phyloP scores from a whole-genome alignment of 2,113 vertebrate genomes.

The Aldabrachelys gigantea region DNA sequence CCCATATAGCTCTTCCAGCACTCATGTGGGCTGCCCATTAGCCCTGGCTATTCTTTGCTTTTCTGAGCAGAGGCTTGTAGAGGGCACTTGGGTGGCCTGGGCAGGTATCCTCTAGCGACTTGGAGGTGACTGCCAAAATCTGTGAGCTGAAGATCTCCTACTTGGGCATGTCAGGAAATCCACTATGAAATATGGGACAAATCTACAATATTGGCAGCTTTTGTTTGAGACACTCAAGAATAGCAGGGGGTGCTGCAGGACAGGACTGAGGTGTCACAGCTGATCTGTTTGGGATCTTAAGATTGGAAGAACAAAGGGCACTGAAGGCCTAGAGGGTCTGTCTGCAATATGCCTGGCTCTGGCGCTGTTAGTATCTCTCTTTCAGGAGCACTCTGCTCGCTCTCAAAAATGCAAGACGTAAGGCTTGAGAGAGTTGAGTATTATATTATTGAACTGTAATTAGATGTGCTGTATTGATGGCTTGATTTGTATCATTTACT shows the following conservation, averaged over 20 bases:
- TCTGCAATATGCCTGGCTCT: not conserved
- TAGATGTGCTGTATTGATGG: not conserved
- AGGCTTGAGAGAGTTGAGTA: not conserved
- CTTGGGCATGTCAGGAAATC: not conserved
- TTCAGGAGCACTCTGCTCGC: fast-evolving
- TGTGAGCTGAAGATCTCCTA: not conserved
- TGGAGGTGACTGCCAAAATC: not conserved
- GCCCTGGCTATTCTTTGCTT: not conserved
- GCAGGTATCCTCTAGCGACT: not conserved
- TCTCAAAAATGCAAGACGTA: not conserved
- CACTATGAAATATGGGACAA: not conserved
- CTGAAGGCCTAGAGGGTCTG: not conserved
- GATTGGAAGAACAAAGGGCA: not conserved
- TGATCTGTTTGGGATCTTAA: not conserved
- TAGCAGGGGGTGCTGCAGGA: not conserved
- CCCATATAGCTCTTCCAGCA: not conserved
- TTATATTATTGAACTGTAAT: not conserved
- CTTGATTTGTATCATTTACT: constrained; percentile 7
- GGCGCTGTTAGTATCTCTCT: not conserved
- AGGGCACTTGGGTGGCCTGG: not conserved
- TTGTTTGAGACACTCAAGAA: not conserved
- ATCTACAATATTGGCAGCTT: not conserved
- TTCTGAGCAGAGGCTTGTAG: not conserved
- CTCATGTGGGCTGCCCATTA: not conserved
- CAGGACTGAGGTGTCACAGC: not conserved